phyloP scores from a whole-genome alignment of 2,888 invertebrate species.

The Cheilosia pagana region DNA sequence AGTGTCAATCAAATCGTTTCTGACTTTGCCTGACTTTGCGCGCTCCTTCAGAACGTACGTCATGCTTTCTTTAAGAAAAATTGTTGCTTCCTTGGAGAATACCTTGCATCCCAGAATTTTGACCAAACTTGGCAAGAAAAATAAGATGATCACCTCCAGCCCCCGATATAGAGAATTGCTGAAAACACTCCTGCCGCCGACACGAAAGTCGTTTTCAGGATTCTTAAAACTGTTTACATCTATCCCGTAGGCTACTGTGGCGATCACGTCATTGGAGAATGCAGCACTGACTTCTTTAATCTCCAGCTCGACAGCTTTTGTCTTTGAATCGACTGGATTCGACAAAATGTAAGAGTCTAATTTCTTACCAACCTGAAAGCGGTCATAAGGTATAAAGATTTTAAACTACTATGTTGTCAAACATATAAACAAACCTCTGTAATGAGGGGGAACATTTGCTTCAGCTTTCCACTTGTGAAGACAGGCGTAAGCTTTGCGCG shows the following conservation, averaged over 20 bases:
- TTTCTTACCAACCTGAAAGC: too few relatives aligned
- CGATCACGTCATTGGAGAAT: constrained; percentile 78
- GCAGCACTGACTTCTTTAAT: constrained; percentile 76
- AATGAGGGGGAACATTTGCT: constrained; percentile 81
- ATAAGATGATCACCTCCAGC: constrained; percentile 75
- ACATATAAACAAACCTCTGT: constrained; percentile 76
- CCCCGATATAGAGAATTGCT: constrained; percentile 62
- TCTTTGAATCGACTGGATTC: constrained; percentile 4
- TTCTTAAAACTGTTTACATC: constrained; percentile 76
- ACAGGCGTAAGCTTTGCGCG: constrained; percentile 83
- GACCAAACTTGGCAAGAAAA: constrained; percentile 77
- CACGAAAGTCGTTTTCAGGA: constrained; percentile 77
- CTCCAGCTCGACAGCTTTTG: constrained; percentile 51
- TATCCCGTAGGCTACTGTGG: constrained; percentile 77
- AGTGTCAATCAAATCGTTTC: constrained; percentile 83
- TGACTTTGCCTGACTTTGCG: constrained; percentile 78
- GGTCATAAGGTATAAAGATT: too few relatives aligned
- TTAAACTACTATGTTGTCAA: background rate
- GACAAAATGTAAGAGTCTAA: too few relatives aligned
- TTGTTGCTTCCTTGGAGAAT: constrained; percentile 72
- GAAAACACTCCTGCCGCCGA: constrained; percentile 75
- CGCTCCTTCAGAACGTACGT: constrained; percentile 81
- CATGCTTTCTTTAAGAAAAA: constrained; percentile 81
- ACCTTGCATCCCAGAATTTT: constrained; percentile 73
- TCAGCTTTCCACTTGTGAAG: constrained; percentile 82